Percentiles rank a stretch among this genome's conserved stretches.
Conservation (phyloP, 2,888 invertebrate species). For the Helleia helle region DNA sequence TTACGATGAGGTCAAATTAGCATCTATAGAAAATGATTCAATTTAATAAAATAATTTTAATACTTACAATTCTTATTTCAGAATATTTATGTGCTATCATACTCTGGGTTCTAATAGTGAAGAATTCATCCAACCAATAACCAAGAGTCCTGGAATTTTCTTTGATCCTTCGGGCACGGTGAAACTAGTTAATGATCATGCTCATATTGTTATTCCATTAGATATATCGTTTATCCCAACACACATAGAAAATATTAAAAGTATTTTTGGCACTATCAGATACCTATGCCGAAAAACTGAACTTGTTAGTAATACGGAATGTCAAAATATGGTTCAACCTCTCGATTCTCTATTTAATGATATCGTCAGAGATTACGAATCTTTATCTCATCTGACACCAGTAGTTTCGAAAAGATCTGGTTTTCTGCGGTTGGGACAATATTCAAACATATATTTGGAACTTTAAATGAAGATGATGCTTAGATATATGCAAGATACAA, state of each 20-base stretch:
- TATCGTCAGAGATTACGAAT: conserved; percentile 9
- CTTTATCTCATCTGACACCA: conserved; percentile 11
- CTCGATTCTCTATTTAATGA: conserved; percentile 9
- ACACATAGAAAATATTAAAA: conserved; percentile 21
- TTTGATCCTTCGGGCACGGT: too few relatives aligned
- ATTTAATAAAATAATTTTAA: too few relatives aligned
- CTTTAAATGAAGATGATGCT: too few relatives aligned
- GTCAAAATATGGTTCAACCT: too few relatives aligned
- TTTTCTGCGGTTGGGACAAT: too few relatives aligned
- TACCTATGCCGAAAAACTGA: conserved; percentile 14
- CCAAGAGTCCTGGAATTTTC: conserved; percentile 19
- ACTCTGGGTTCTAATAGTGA: too few relatives aligned
- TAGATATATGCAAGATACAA: too few relatives aligned
- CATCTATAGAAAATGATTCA: too few relatives aligned
- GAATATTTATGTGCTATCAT: too few relatives aligned
- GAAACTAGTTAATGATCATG: too few relatives aligned
- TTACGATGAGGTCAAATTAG: conserved; percentile 3
- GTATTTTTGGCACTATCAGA: conserved; percentile 13
- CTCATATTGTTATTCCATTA: too few relatives aligned
- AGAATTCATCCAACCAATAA: conserved; percentile 6
- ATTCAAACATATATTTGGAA: too few relatives aligned
- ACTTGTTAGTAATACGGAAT: conserved; percentile 9
- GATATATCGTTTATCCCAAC: conserved; percentile 20
- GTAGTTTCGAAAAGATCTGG: conserved; percentile 17
- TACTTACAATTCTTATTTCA: neutral